Base-by-base conservation (phyloP, 2,113 vertebrate species). In the Tachuris rubrigastra region DNA sequence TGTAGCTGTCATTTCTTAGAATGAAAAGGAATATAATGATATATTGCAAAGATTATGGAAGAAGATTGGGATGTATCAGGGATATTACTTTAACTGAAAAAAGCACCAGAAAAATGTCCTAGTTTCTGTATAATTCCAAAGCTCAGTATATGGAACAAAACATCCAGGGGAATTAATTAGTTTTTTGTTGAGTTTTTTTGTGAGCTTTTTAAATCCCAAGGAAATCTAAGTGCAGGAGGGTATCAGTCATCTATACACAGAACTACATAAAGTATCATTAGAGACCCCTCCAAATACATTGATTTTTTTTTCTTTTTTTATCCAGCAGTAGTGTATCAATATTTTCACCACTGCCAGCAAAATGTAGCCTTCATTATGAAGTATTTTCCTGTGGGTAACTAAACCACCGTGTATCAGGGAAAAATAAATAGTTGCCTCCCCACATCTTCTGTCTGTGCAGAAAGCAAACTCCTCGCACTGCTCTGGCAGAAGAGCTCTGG, bases 151-250 rank as follows among this genome's bases (percentile, higher is more conserved):
- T 89, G 89, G 87, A 94, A 93, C 92, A 94, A 95, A 84, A 83
- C 93, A 92, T 93, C 84, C 88, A 96, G 47, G 66, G 71, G 93
- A 97, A 94, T 97, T 95, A 94, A 95, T 96, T 95, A 95, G 23
- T 7, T 91, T 96, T 93, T 79, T 84, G 90, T 90, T 75, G 80
- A 89, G 52, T 3, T 30, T 92, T 90, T 82, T 66, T 74, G 69
- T 20, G 49, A 50, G 83, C 79, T 88, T 90, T 94, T 91, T 60
- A 95, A 94, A 92, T 92, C 91, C 89, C 88, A 87, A 30, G 21
- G 91, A 95, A 91, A 89, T 87, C 68, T 58, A 2, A 8, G 55
- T 92, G 63, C 80, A 59, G 78, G 82, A 82, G 74, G 24, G 46
- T 68, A 95, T 90, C 88, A 81, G 83, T 90, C 86, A 82, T 95